phyloP scores from a whole-genome alignment of 1,140 invertebrate species.

The Heliconius melpomene region DNA sequence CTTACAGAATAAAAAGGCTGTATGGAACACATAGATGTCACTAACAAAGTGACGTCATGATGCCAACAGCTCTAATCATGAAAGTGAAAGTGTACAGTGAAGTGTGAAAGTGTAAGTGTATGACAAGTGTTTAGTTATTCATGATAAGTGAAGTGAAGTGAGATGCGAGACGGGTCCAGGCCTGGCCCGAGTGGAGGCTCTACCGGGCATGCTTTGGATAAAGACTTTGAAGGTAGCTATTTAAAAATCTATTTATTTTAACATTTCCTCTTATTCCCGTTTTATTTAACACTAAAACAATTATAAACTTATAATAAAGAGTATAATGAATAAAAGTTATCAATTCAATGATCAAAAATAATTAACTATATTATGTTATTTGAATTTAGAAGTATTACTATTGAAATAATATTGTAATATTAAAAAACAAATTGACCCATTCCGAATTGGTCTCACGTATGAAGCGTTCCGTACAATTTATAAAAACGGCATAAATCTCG shows the following conservation, averaged over 20 bases:
- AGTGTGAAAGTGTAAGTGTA: constrained; percentile 30
- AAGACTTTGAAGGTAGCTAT: constrained; percentile 34
- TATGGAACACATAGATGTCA: constrained; percentile 9
- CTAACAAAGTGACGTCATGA: constrained; percentile 27
- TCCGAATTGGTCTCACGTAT: too few species aligned
- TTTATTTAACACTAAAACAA: too few species aligned
- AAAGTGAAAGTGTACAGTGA: not conserved
- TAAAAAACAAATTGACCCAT: too few species aligned
- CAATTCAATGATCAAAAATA: too few species aligned
- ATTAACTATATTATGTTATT: too few species aligned
- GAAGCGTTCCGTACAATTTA: too few species aligned
- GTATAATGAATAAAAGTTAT: too few species aligned
- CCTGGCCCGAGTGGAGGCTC: constrained; percentile 67
- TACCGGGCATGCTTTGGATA: constrained; percentile 54
- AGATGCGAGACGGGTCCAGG: constrained; percentile 71
- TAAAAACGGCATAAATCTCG: too few species aligned
- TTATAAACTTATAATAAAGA: too few species aligned
- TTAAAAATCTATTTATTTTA: not conserved
- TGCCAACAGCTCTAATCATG: not conserved
- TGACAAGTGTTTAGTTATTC: constrained; percentile 45
- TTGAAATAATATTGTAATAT: too few species aligned
- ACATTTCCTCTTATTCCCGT: not conserved
- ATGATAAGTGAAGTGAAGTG: constrained; percentile 56
- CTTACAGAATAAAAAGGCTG: constrained; percentile 35
- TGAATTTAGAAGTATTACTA: too few species aligned